These are phyloP conservation scores for Ochotona princeps DNA, from an alignment of 2,113 vertebrate genomes.

Conservation along the genomic window DNA sequence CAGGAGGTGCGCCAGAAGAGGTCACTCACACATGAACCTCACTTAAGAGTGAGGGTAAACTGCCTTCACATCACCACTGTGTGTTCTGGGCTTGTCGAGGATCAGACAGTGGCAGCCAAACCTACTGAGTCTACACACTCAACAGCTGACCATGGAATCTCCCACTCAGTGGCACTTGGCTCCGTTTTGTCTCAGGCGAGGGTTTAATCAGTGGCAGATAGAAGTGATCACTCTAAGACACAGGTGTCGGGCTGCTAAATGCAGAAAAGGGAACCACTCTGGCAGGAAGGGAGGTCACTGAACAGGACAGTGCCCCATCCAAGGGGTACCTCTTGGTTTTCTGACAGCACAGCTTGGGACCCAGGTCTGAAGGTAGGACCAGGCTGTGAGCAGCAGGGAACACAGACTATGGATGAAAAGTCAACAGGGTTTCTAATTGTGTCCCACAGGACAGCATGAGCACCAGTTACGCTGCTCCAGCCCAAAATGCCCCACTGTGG, in stretches of 20 bases:
- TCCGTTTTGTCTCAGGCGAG: not conserved
- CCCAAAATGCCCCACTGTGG: not conserved
- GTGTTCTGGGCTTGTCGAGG: not conserved
- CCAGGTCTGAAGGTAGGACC: accelerated
- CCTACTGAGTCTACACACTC: not conserved
- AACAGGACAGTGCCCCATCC: accelerated
- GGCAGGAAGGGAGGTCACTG: not conserved
- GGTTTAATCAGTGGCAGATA: not conserved
- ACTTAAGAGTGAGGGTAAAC: not conserved
- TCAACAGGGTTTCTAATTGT: not conserved
- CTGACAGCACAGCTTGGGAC: not conserved
- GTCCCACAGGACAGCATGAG: not conserved
- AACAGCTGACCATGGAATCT: not conserved
- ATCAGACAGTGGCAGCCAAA: not conserved
- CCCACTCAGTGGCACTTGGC: not conserved
- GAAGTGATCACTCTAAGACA: not conserved
- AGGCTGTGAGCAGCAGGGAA: not conserved
- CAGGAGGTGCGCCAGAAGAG: not conserved
- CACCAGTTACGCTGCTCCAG: not conserved
- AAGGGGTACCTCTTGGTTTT: too few relatives aligned
- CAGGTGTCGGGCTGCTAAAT: not conserved
- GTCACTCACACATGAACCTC: not conserved
- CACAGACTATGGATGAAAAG: not conserved
- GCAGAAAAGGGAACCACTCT: not conserved
- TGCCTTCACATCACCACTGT: not conserved